Evolutionary conservation across 1,140 invertebrate species (phyloP).

Genomic region (Hyles vespertilio): DNA sequence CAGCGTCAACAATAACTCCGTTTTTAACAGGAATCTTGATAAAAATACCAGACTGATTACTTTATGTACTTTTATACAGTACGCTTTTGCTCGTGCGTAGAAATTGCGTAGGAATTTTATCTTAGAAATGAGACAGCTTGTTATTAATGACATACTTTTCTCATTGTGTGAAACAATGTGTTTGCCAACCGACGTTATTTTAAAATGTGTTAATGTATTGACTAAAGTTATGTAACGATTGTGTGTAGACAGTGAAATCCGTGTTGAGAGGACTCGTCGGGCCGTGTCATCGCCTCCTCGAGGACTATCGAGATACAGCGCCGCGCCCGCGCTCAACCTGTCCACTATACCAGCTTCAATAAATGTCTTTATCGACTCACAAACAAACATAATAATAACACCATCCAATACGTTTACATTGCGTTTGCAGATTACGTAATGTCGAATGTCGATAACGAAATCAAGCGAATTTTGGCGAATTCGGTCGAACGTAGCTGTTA

Average conservation of each 20-base stretch:
- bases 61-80: constrained; percentile 15
- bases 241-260: constrained; percentile 21
- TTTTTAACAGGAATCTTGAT: neutral
- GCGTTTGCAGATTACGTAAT: constrained; percentile 33
- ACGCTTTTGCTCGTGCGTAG: constrained; percentile 8
- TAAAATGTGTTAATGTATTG: constrained; percentile 31
- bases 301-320: constrained; percentile 1
- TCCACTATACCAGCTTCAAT: constrained; percentile 11
- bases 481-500: constrained; percentile 28
- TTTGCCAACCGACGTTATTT: constrained; percentile 22
- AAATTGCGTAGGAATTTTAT: constrained; percentile 26
- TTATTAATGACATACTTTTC: constrained; percentile 24
- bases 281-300: constrained; percentile 1
- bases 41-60: constrained; percentile 17
- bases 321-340: neutral
- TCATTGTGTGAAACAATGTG: constrained; percentile 18
- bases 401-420: constrained; percentile 24
- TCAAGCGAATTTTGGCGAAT: constrained; percentile 24
- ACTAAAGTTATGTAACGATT: constrained; percentile 21
- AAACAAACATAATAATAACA: constrained; percentile 29
- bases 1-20: neutral
- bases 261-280: constrained; percentile 10
- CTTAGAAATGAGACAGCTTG: constrained; percentile 18
- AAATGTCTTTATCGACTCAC: constrained; percentile 35
- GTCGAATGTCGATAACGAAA: constrained; percentile 24